Evolutionary conservation across 2,113 vertebrate genomes (phyloP), one percentile per base, ranked within the genome.

Genomic region (Vombatus ursinus): DNA sequence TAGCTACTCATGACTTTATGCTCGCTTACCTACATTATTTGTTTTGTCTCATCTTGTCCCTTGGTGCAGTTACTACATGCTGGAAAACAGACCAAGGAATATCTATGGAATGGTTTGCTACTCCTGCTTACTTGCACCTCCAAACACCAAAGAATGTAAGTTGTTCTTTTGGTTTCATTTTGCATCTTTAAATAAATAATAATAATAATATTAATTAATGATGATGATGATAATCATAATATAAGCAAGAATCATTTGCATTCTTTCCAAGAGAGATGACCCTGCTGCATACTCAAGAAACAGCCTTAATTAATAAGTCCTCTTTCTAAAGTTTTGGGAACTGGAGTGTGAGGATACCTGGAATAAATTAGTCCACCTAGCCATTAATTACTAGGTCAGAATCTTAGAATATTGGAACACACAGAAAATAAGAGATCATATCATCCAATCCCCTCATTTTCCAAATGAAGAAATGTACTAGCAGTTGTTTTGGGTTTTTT

Each of bases 91-190:
- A 95, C 99, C 99, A n/a, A 99, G 99, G 95, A 99, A 99, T 97
- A 99, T 99, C 95, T 99, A 99, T 0, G 99, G 99, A 91, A 99
- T 99, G 99, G 99, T 99, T 95, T 99, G 99, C 98, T 99, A 99
- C 97, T 99, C 99, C 0, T 99, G 99, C 97, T 99, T 99, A 96
- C 98, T 99, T 47, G 99, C 99, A 0, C 99, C 99, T 9, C 99
- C 98, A 91, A 99, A 99, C 98, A 99, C 99, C 98, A 99, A 99
- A 98, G 99, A 99, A 98, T 99, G 99, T 99, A 99, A 99, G 99
- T 44, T 99, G 48, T 19, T 77, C 9, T 19, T 8, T 8, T 0
- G 25, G 48, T 50, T 50, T 50, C 48, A 31, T 90, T 90, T 48
- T 49, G 48, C 48, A 31, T 90, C 48, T 31, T 48, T 90, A 77